Base-by-base conservation (phyloP, 2,888 invertebrate species). In the Falcaria lacertinaria region DNA sequence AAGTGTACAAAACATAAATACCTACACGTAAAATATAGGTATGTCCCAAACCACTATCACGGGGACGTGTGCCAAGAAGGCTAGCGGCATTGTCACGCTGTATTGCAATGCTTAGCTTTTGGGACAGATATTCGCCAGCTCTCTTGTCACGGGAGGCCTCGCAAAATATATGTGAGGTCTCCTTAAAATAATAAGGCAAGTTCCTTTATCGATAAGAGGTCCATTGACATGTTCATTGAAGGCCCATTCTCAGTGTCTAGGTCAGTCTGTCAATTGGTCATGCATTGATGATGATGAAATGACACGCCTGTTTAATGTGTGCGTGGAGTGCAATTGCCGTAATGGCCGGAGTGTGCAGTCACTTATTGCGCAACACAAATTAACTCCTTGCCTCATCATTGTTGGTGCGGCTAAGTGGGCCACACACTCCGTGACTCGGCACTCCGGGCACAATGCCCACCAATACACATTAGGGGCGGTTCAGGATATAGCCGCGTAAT, bases 341-440 rank as follows among this genome's bases (percentile, higher is more conserved):
- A 63, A 62, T 62, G 45, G 56, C 39, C 52, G 45, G 57, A 45
- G 50, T 57, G 58, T 49, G 34, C 44, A 22, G 36, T 45, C 39
- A 44, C 45, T 33, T 48, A 54, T 55, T 58, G 55, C 56, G 56
- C 49, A 59, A 58, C 50, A 57, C 50, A 60, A 62, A 64, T 63
- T 60, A 60, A 57, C 53, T 52, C 45, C 45, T 41, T 47, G 44
- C 42, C 44, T 45, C 57, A 54, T 66, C 64, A 66, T 68, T 72
- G 69, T 74, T 69, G 55, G 55, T 57, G 55, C 45, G 55, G 48
- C 48, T 64, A 68, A 71, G 68, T 74, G 71, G 72, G 68, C 41
- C 57, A 70, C 60, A 65, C 60, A 62, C 61, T 48, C 52, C 54
- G 60, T 74, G 74, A 74, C 66, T 76, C 70, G 74, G 72, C 76